Conservation (phyloP, 2,113 vertebrate species). For the Embiotoca jacksoni region DNA sequence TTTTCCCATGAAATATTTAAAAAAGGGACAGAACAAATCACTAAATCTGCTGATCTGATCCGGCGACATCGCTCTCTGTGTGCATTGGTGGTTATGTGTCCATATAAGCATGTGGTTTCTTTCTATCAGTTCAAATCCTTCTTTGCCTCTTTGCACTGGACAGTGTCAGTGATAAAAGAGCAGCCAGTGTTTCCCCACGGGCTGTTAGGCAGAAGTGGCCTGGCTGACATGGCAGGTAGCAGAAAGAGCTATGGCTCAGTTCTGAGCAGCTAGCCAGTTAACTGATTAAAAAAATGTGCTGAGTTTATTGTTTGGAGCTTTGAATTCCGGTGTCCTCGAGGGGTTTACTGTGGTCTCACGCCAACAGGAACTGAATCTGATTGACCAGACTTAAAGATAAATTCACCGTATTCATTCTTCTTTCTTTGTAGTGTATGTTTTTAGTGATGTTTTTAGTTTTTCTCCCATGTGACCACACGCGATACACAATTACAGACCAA, state of each 20-base stretch:
- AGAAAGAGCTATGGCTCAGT: slow-evolving; percentile 59
- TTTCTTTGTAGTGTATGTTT: slow-evolving; percentile 2
- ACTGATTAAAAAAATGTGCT: slow-evolving; percentile 68
- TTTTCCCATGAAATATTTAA: neutral
- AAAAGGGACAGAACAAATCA: neutral
- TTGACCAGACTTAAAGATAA: neutral
- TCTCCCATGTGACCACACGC: neutral
- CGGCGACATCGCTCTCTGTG: neutral
- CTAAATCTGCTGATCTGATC: slow-evolving; percentile 16
- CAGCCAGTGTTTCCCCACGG: slow-evolving; percentile 43
- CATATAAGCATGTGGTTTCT: slow-evolving; percentile 24
- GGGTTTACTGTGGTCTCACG: neutral
- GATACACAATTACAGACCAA: slow-evolving; percentile 10
- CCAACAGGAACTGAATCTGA: slow-evolving; percentile 7
- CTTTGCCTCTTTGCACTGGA: slow-evolving; percentile 25
- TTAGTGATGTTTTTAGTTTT: neutral
- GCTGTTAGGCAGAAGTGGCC: slow-evolving; percentile 56
- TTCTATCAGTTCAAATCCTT: slow-evolving; percentile 30
- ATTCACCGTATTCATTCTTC: neutral
- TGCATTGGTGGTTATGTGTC: slow-evolving; percentile 5
- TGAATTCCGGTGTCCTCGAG: slow-evolving; percentile 13
- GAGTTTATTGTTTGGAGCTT: slow-evolving; percentile 50
- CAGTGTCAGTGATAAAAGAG: slow-evolving; percentile 60
- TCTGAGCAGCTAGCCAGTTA: slow-evolving; percentile 54
- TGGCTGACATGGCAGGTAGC: slow-evolving; percentile 58